These are phyloP conservation scores for Andrena praecox DNA, from an alignment of 2,888 invertebrate genomes.

Conservation along the genomic window DNA sequence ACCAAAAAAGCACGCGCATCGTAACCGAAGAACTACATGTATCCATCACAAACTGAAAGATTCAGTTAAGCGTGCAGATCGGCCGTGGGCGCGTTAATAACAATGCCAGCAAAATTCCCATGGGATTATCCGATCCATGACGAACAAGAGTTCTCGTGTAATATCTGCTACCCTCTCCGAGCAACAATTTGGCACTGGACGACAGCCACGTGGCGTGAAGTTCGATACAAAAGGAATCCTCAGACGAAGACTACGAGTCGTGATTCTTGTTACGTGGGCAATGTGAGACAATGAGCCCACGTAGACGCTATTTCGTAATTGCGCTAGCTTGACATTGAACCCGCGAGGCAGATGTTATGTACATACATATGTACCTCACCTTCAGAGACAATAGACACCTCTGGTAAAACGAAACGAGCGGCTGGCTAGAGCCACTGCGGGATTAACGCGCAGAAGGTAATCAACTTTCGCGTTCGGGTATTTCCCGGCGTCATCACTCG, in stretches of 20 bases:
- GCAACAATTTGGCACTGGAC: no score
- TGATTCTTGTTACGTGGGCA: slow-evolving; percentile 6
- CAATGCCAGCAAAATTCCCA: background rate
- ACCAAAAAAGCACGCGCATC: no score
- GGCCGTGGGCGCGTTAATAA: background rate
- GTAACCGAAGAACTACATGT: no score
- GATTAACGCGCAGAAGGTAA: slow-evolving; percentile 73
- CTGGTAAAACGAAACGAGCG: slow-evolving; percentile 36
- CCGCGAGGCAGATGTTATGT: slow-evolving; percentile 17
- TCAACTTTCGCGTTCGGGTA: slow-evolving; percentile 75
- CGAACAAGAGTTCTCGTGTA: no score
- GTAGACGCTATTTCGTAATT: slow-evolving; percentile 22
- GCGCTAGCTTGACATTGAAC: slow-evolving; percentile 51
- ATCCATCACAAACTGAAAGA: background rate
- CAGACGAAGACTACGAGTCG: background rate
- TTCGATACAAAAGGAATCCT: background rate
- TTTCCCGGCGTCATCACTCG: slow-evolving; percentile 70
- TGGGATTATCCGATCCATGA: background rate
- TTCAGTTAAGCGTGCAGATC: background rate
- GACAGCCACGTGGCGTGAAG: no score
- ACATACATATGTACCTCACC: slow-evolving; percentile 24
- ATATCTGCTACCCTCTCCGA: background rate
- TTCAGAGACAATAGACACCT: slow-evolving; percentile 47
- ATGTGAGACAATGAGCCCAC: slow-evolving; percentile 19
- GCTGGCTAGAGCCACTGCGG: slow-evolving; percentile 33